Base-by-base conservation (phyloP, 2,797 vertebrate species). In the Sebastes matsubarae region DNA sequence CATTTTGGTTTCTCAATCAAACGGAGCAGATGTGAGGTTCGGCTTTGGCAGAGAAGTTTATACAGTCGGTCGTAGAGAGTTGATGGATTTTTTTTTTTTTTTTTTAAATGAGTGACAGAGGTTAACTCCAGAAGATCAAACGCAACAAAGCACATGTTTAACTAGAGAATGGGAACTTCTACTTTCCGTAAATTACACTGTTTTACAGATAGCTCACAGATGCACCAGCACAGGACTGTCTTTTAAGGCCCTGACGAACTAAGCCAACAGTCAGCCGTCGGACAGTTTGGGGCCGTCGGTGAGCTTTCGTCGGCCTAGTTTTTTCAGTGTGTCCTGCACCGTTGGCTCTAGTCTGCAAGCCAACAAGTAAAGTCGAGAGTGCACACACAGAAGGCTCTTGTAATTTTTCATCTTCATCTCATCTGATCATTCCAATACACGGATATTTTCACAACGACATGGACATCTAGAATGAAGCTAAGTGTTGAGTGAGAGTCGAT, bases 1-100 rank as follows among this genome's bases (percentile, higher is more conserved):
- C 66, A 87, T 88, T 92, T 88, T 71, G 81, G 81, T 84, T 88
- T 88, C 76, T 82, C 36, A 71, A 77, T 83, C 82, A 84, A 77
- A 81, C 63, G 59, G 20, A 83, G 77, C 73, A 75, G 77, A 77
- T 83, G 78, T 68, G 85, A 77, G 68, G 78, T 71, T 86, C 20
- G 30, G 77, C 58, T 82, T 77, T 78, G 83, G 58, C 71, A 67
- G 32, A 24, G 18, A 46, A 59, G 30, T 79, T 42, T 30, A 18
- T 25, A 77, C 7, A 55, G 46, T 50, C 46, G 46, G 63, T 42
- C 6, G 6, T 74, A 65, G 16, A 67, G 36, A 79, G 73, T 27
- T 73, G 22, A 72, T 64, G 36, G 38, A 42, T 42, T 42, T 42
- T 67, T 76, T 68, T 75, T 7, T 73, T 8, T 67, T 10, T 27